Conservation (phyloP, 2,888 invertebrate genomes). For the Octonoba sinensis region DNA sequence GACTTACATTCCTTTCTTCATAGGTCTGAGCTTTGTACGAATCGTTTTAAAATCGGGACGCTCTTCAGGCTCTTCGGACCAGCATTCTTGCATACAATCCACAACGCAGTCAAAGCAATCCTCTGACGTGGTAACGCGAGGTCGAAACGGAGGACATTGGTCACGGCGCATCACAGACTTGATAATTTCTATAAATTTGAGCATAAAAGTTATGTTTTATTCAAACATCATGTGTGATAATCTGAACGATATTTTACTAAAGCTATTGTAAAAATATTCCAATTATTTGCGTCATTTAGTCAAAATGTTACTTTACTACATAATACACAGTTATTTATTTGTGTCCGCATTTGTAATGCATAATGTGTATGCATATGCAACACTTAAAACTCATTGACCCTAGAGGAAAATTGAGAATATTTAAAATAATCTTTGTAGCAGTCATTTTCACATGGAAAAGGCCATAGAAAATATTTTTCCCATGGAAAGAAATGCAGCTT, state of each 20-base stretch:
- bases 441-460: no score
- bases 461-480: no score
- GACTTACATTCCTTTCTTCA: slow-evolving; percentile 73
- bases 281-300: background rate
- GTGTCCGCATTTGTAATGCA: no score
- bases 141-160: slow-evolving; percentile 74
- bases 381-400: no score
- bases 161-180: slow-evolving; percentile 67
- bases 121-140: slow-evolving; percentile 83
- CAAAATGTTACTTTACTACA: no score
- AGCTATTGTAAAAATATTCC: background rate
- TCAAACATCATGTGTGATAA: background rate
- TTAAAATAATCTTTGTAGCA: no score
- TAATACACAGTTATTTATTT: no score
- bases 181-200: slow-evolving; percentile 75
- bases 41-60: slow-evolving; percentile 73
- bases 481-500: no score
- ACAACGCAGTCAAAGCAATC: slow-evolving; percentile 74
- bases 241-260: background rate
- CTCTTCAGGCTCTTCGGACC: slow-evolving; percentile 72
- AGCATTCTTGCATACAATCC: slow-evolving; percentile 72
- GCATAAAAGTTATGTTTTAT: no score
- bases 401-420: no score
- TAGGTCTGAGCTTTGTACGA: slow-evolving; percentile 71
- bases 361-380: no score